Evolutionary conservation across 2,888 invertebrate genomes (phyloP), one percentile per base, ranked within the genome.

Genomic region (Andrena marginata): DNA sequence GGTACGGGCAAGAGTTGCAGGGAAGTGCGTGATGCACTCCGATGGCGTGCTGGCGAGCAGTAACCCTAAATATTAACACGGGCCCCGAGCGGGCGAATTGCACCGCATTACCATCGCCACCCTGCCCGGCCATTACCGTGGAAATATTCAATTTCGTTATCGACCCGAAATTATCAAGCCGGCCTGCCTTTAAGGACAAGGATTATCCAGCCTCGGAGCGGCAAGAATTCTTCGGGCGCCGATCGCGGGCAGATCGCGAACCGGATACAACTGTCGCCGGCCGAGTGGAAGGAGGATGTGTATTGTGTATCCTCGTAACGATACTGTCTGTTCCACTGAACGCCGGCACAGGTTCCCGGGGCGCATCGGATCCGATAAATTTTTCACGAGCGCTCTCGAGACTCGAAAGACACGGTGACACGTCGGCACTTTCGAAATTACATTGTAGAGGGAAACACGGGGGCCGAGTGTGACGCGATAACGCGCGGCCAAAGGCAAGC

Each of bases 81-180:
- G 82, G 83, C 85, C 84, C 82, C 87, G 78, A 87, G 87, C 89
- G 84, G 67, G 86, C 84, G 89, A 90, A 92, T 89, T 91, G 89
- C 89, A 78, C 85, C 84, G 90, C 90, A 92, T 91, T 92, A 91
- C 86, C 86, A 85, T 87, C 85, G 88, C 82, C 86, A 73, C 80
- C 70, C 76, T 60, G 86, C 84, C 71, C 69, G 78, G 88, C 85
- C 81, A 89, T 90, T 90, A 90, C 85, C 84, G 82, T 73, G 79
- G 88, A 90, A 92, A 91, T 93, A 93, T 93, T 93, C 92, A 93
- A 92, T 92, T 92, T 93, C 89, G 89, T 90, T 92, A 92, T 92
- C 91, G 91, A 87, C 86, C 87, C 80, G 79, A 85, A 90, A 91
- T 91, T 91, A 91, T 90, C 88, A 48, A 85, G 84, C 84, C 74